Evolutionary conservation across 92 coral and sea anemone species (phyloP), one percentile per base, ranked within the genome.

Genomic region (Phenganax stokvisi): DNA sequence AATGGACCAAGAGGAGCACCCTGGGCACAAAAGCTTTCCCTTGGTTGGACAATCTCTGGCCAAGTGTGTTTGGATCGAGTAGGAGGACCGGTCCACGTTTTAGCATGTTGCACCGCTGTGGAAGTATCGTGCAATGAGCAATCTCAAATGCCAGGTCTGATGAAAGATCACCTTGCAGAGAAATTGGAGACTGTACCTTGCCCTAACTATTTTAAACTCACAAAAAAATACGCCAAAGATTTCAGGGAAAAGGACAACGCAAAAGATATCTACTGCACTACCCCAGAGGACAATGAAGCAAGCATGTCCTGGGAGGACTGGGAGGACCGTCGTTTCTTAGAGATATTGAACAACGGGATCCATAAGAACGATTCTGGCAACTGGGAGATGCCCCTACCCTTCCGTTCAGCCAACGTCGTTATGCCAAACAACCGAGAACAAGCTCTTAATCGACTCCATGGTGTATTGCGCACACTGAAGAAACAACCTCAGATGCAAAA

Each of bases 311-410:
- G 25, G 25, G 25, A 20, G 25, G 25, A 20, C 25, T 20, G 6
- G 71, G 87, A 84, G 77, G 87, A 84, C 47, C 54, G 54, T n/a
- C 57, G 44, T 56, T 84, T 84, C 57, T n/a, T 77, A 63, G 56
- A 63, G 10, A 77, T 84, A 58, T 76, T 84, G 83, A 77, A 84
- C 56, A 37, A 28, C 0, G 75, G 76, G 29, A 54, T 66, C 69
- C 84, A 84, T 66, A 84, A 77, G 55, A 66, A 84, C 16, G 68
- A 55, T 17, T 12, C 17, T 28, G 87, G 87, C 5, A 84, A 77
- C 58, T 84, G 83, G 87, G 87, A 76, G 66, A 76, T 84, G 87
- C 87, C 84, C 16, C 77, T 84, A 17, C 87, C 87, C 56, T 75
- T 84, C 29, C 62, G 80, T 4, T 28, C 20, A 10, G 10, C 62